phyloP scores from a whole-genome alignment of 2,113 vertebrate genomes.

The Blennius ocellaris region DNA sequence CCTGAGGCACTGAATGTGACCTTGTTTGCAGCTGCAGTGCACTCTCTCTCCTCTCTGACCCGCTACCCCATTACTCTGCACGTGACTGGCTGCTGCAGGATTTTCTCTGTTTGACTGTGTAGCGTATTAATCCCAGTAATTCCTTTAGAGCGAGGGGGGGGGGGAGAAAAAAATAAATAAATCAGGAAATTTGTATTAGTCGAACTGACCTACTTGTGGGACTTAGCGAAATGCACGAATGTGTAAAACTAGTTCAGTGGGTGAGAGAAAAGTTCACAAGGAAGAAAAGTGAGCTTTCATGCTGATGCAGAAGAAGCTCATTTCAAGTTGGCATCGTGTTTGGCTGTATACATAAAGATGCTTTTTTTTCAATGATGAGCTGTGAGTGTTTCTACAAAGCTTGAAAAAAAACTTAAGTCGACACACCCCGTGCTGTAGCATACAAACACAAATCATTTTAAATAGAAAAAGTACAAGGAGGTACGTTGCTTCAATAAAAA shows the following conservation, averaged over 20 bases:
- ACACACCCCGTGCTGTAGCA: too few relatives aligned
- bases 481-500: too few relatives aligned
- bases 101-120: slow-evolving; percentile 55
- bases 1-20: slow-evolving; percentile 59
- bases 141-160: slow-evolving; percentile 53
- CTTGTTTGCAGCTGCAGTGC: slow-evolving; percentile 38
- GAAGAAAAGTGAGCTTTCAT: too few relatives aligned
- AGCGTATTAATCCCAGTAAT: slow-evolving; percentile 72
- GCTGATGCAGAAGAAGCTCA: too few relatives aligned
- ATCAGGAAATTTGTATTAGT: slow-evolving; percentile 59
- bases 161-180: not conserved
- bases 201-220: slow-evolving; percentile 65
- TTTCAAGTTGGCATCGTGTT: too few relatives aligned
- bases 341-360: too few relatives aligned
- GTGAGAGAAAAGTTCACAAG: slow-evolving; percentile 21
- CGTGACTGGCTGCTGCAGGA: slow-evolving; percentile 57
- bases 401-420: too few relatives aligned
- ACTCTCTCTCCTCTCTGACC: slow-evolving; percentile 34
- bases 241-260: slow-evolving; percentile 47
- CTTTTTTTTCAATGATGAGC: too few relatives aligned
- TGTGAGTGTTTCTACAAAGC: too few relatives aligned
- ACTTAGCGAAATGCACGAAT: slow-evolving; percentile 32
- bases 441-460: too few relatives aligned
- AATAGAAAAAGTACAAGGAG: too few relatives aligned
- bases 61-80: slow-evolving; percentile 38